A percentile compares a stretch with the other conserved stretches of the same genome.
Conservation (phyloP, 2,888 invertebrate species). For the Andrena dorsata region DNA sequence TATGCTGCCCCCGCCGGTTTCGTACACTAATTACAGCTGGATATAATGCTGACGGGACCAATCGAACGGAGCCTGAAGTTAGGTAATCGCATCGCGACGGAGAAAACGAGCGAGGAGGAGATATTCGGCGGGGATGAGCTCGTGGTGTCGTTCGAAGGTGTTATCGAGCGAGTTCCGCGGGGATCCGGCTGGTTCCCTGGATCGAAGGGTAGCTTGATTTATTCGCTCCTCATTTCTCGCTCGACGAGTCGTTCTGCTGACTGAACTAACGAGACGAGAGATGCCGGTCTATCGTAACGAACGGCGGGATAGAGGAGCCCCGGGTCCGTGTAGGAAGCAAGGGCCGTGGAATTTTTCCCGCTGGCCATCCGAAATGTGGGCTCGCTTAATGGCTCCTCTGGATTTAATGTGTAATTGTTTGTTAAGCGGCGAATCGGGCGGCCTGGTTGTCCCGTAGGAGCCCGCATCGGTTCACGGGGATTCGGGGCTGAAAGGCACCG, state of each 20-base stretch:
- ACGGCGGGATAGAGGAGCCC: not conserved
- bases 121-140: conserved; percentile 1
- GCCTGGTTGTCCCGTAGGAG: conserved; percentile 47
- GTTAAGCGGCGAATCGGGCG: conserved; percentile 66
- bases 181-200: not conserved
- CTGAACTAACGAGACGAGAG: conserved; percentile 17
- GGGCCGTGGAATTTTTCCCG: conserved; percentile 38
- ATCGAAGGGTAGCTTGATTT: conserved; percentile 12
- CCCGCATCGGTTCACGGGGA: conserved; percentile 67
- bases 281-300: not conserved
- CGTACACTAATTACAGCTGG: conserved; percentile 66
- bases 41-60: conserved; percentile 58
- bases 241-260: conserved; percentile 11
- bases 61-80: conserved; percentile 56
- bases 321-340: not conserved
- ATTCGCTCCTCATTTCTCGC: conserved; percentile 22
- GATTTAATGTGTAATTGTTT: conserved; percentile 67
- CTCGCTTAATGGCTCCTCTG: conserved; percentile 46
- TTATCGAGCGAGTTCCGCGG: not conserved
- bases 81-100: conserved; percentile 34
- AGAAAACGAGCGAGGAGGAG: conserved; percentile 23
- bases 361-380: conserved; percentile 49
- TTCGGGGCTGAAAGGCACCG: conserved; percentile 50
- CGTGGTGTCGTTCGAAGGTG: not conserved
- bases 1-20: conserved; percentile 63